Conservation (phyloP, 2,888 invertebrate genomes). For the Argynnis bischoffii region DNA sequence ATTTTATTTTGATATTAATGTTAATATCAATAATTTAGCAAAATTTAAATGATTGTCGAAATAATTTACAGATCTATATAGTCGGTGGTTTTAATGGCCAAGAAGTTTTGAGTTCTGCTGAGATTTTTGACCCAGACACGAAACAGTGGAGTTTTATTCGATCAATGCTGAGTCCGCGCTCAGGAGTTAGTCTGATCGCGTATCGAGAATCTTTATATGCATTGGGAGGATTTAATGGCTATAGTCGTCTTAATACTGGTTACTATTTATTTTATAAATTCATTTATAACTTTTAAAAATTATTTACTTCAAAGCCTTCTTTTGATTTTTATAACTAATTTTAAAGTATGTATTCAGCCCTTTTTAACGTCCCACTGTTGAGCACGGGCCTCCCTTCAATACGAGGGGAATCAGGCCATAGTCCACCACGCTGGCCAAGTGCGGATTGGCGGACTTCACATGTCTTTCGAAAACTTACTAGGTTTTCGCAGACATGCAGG, state of each 20-base stretch:
- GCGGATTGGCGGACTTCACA: no score
- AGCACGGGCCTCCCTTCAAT: no score
- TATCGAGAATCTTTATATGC: constrained; percentile 87
- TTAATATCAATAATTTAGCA: not conserved
- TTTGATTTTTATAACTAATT: no score
- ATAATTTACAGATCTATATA: constrained; percentile 83
- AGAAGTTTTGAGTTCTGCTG: constrained; percentile 88
- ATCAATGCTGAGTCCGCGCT: constrained; percentile 87
- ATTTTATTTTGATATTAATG: not conserved
- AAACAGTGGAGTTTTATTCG: constrained; percentile 88
- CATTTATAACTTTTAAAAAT: no score
- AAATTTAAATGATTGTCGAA: not conserved
- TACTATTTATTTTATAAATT: constrained; percentile 41
- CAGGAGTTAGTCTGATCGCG: constrained; percentile 88
- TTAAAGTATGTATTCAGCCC: no score
- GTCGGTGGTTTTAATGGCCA: constrained; percentile 92
- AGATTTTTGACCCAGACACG: constrained; percentile 86
- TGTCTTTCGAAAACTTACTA: no score
- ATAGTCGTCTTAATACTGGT: constrained; percentile 86
- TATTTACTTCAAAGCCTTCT: not conserved
- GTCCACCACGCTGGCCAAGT: no score
- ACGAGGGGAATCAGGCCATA: no score
- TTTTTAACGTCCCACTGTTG: no score
- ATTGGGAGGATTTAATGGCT: constrained; percentile 91
- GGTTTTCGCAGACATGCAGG: no score